A percentile compares a stretch with the other conserved stretches of the same genome.
These are phyloP conservation scores for Cebidichthys violaceus DNA, from an alignment of 2,113 vertebrate species.

Conservation along the genomic window DNA sequence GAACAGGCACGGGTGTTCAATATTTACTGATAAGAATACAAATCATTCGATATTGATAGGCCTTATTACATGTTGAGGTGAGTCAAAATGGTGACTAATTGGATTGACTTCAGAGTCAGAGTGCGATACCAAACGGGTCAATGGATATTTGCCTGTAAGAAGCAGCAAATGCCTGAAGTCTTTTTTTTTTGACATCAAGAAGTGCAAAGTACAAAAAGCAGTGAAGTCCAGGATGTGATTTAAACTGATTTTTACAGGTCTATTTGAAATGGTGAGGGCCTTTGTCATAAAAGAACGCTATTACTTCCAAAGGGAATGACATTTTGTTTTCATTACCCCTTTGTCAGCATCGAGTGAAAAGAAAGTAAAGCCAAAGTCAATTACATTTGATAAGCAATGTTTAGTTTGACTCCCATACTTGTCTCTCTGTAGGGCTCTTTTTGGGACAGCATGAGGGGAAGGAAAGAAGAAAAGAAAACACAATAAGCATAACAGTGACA, in stretches of 20 bases:
- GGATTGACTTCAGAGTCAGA: conserved; percentile 13
- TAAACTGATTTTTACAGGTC: conserved; percentile 31
- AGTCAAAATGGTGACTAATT: conserved; percentile 39
- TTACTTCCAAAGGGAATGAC: conserved; percentile 61
- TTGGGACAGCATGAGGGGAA: conserved; percentile 99
- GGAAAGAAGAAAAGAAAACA: conserved; percentile 89
- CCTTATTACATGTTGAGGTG: conserved; percentile 28
- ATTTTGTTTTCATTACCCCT: conserved; percentile 58
- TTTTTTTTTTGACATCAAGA: neutral
- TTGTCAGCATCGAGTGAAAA: conserved; percentile 84
- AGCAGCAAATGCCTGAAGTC: neutral
- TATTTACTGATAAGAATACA: conserved; percentile 22
- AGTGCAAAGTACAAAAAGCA: conserved; percentile 1
- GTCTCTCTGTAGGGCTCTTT: conserved; percentile 99
- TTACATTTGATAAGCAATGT: conserved; percentile 99
- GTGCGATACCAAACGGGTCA: conserved; percentile 16
- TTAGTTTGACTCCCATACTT: conserved; percentile 99
- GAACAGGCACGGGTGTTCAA: conserved; percentile 36
- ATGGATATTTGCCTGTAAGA: conserved; percentile 14
- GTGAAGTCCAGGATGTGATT: conserved; percentile 26
- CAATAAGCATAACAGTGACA: conserved; percentile 97
- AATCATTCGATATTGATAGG: conserved; percentile 41
- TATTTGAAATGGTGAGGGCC: conserved; percentile 27
- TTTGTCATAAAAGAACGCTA: conserved; percentile 48
- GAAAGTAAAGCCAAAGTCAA: conserved; percentile 97